Evolutionary conservation across 2,797 vertebrate genomes (phyloP), one percentile per base, ranked within the genome.

Genomic region (Hirundo rustica): DNA sequence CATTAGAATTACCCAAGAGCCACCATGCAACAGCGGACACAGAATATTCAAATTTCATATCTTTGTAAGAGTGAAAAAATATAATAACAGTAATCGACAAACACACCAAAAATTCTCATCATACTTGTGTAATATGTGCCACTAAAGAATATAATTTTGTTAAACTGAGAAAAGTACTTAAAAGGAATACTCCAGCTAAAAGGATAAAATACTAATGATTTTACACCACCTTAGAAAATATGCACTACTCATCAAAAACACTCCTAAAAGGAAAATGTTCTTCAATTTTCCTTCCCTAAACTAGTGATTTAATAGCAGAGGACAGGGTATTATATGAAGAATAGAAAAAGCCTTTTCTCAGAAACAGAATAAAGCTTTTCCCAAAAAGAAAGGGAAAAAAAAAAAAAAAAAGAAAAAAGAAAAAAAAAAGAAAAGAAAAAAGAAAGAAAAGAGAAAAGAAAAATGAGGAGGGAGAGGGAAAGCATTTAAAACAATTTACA

Each of bases 391-490:
- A n/a, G 27, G 8, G 5, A 5, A 23, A 10, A 5, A 10, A 27
- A 27, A 11, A 34, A 9, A 16, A 15, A 15, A 14, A 13, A 22
- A 14, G 9, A 45, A 45, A 45, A 17, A 45, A 45, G 45, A 11
- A 5, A 10, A 20, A 20, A 3, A 45, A 12, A 38, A 38, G 11
- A 12, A 12, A 38, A 38, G 11, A 38, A 12, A 38, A 38, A 10
- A 38, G 9, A 38, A 38, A 38, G 10, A 10, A 44, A 44, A 32
- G 20, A n/a, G 4, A 13, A 30, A 21, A 10, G 20, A 22, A 36
- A 36, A 21, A 11, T 38, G 0, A 0, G 1, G 1, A 3, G 8
- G 1, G 5, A 26, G 4, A 29, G 3, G 15, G 3, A 13, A 75
- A 70, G 4, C 16, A 71, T 53, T 82, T 91, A 5, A 84, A 74